phyloP scores from a whole-genome alignment of 2,113 vertebrate genomes.

The Hemichromis elongatus region DNA sequence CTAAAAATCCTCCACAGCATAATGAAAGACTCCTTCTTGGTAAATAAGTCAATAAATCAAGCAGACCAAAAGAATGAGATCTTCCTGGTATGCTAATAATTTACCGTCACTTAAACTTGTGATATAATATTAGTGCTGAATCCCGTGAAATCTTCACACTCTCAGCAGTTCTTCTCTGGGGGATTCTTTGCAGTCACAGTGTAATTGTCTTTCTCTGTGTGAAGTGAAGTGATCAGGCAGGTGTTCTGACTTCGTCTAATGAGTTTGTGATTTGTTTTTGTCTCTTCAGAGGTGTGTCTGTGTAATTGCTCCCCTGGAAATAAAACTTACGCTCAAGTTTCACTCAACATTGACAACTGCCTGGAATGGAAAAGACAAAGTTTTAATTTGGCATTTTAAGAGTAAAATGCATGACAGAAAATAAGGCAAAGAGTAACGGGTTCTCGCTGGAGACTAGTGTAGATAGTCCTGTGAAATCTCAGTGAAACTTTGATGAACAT shows the following conservation, averaged over 20 bases:
- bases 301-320: neutral
- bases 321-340: neutral
- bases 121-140: neutral
- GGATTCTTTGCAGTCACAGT: neutral
- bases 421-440: neutral
- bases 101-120: neutral
- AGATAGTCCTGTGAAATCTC: neutral
- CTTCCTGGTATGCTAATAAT: neutral
- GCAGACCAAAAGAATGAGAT: neutral
- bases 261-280: neutral
- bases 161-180: neutral
- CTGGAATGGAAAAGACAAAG: no score
- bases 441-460: neutral
- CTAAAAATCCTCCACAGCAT: neutral
- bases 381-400: neutral
- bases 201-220: neutral
- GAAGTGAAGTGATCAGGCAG: neutral
- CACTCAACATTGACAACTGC: neutral
- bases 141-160: neutral
- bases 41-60: neutral
- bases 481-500: neutral
- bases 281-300: neutral
- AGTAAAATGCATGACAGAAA: neutral
- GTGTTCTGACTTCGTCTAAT: neutral
- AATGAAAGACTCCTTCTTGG: neutral